phyloP scores from a whole-genome alignment of 2,797 vertebrate species.

The Corythornis leucogaster region DNA sequence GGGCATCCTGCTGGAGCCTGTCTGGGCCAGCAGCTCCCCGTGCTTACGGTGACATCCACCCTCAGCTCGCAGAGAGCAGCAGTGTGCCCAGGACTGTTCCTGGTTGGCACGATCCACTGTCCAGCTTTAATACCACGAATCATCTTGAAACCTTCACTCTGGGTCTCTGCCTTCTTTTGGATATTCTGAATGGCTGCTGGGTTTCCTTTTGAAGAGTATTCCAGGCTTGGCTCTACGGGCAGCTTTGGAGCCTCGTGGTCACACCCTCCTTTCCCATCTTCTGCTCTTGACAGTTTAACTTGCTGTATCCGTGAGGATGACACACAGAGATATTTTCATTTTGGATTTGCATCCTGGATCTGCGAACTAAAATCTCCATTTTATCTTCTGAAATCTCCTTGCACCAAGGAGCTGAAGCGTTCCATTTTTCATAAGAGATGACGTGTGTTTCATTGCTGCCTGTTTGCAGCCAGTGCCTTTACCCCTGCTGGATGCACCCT shows the following conservation, averaged over 20 bases:
- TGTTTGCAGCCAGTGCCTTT: too few species aligned
- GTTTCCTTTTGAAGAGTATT: neutral
- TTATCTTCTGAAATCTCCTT: neutral
- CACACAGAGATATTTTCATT: neutral
- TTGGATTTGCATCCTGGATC: neutral
- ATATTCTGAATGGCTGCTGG: neutral
- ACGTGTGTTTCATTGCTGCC: fast-evolving
- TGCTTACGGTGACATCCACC: too few species aligned
- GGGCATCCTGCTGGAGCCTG: neutral
- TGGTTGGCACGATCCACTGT: neutral
- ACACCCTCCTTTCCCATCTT: neutral
- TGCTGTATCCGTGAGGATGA: fast-evolving
- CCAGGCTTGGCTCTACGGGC: fast-evolving
- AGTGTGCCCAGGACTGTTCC: neutral
- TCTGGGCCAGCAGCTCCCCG: neutral
- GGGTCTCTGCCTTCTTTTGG: neutral
- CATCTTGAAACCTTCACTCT: neutral
- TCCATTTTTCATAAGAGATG: fast-evolving
- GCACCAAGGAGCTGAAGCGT: neutral
- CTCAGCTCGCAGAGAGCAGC: neutral
- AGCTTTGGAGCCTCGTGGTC: neutral
- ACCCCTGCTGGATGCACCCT: neutral
- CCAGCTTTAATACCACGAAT: neutral
- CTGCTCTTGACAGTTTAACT: neutral
- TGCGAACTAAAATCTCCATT: neutral